Conservation (phyloP, 2,888 invertebrate genomes). For the Acanthosepion esculentum region DNA sequence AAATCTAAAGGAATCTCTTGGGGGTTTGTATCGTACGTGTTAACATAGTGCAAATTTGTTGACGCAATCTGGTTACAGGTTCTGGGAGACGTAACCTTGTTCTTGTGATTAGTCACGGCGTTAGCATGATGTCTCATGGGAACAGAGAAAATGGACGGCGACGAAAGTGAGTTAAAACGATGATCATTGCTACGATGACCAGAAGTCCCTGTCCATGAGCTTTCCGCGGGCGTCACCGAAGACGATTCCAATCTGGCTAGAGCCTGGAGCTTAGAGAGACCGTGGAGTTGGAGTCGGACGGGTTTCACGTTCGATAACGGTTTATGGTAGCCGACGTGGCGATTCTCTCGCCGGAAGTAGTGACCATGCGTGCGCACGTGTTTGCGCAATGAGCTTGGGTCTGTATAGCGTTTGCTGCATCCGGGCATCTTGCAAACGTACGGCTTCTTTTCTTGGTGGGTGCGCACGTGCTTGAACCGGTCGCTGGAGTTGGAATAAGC, state of each 20-base stretch:
- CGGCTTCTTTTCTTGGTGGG: conserved; percentile 93
- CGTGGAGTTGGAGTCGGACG: not conserved
- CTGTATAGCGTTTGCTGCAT: conserved; percentile 93
- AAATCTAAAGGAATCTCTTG: not conserved
- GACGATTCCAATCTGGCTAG: not conserved
- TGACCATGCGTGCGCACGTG: conserved; percentile 90
- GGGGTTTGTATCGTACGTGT: not conserved
- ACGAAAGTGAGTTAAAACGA: not conserved
- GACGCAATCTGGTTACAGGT: not conserved
- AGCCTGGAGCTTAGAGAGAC: not conserved
- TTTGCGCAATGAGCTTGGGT: conserved; percentile 92
- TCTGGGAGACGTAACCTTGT: not conserved
- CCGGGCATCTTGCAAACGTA: conserved; percentile 92
- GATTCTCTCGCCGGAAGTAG: conserved; percentile 56
- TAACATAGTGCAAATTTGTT: not conserved
- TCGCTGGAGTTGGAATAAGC: conserved; percentile 96
- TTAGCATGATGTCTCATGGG: not conserved
- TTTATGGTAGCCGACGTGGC: not conserved
- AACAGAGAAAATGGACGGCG: not conserved
- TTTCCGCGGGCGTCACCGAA: not conserved
- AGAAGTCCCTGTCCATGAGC: not conserved
- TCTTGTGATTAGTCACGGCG: not conserved
- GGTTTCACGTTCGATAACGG: not conserved
- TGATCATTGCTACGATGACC: not conserved
- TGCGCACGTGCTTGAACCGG: conserved; percentile 89